Evolutionary conservation across 2,888 invertebrate species (phyloP), one percentile per base, ranked within the genome.

Genomic region (Heliconius erato): DNA sequence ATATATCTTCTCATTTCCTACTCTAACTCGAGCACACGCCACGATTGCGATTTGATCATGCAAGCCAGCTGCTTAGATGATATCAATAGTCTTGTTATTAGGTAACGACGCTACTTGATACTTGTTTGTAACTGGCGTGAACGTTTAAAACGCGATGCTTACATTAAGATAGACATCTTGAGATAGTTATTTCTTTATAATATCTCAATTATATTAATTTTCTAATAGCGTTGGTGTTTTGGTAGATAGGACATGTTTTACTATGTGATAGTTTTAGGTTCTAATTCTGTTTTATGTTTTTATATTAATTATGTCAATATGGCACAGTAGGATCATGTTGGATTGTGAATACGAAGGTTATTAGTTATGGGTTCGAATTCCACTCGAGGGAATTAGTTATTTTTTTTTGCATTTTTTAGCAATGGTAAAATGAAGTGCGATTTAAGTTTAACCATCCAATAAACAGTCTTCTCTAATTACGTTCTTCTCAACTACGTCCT

Each of bases 61-160:
- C 78, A 71, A 81, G 81, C 54, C 84, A 84, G 82, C 85, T 79
- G 82, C 74, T 76, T 79, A 81, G 85, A 84, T 84, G 80, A 85
- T 84, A 87, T 86, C 86, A 85, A 78, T 74, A 84, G 80, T 86
- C 86, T 86, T 86, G 86, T 81, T 87, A 85, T 87, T 85, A 84
- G 80, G 79, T 84, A 84, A 82, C 86, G 82, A 28, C 76, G 69
- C 67, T 76, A 72, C 69, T 79, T 84, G 82, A 80, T 85, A 82
- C 83, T 68, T 72, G 80, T 80, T 71, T 16, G 76, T 44, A 80
- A 84, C 82, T 72, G 67, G 82, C 82, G 69, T 77, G 67, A 77
- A 77, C 74, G 74, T 26, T 84, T 79, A 71, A 76, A 79, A 82
- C 82, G 69, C 65, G 32, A 78, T 49, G 7, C 44, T 49, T 23